Evolutionary conservation across 2,797 vertebrate genomes (phyloP).

Genomic region (Pseudopleuronectes americanus): DNA sequence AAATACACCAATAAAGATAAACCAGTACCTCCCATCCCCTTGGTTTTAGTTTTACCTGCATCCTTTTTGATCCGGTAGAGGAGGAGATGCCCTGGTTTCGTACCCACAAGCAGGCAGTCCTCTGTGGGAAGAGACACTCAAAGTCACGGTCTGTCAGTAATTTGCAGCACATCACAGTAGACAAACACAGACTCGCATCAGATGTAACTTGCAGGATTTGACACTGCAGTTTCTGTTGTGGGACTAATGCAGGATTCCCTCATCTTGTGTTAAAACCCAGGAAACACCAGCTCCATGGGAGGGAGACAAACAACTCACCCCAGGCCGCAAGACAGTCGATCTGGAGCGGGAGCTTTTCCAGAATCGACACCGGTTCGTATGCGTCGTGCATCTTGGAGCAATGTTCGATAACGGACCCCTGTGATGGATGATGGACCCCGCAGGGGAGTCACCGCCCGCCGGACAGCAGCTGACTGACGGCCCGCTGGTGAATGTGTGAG

Average conservation of each 20-base stretch:
- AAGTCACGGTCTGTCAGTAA: constrained; percentile 15
- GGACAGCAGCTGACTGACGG: constrained; percentile 42
- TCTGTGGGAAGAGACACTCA: constrained; percentile 81
- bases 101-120: constrained; percentile 98
- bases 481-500: constrained; percentile 25
- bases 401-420: not conserved
- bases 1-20: too few relatives aligned
- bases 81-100: constrained; percentile 97
- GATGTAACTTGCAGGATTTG: too few relatives aligned
- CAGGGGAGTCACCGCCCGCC: constrained; percentile 14
- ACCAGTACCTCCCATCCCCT: not conserved
- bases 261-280: too few relatives aligned
- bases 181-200: too few relatives aligned
- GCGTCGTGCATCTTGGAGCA: constrained; percentile 92
- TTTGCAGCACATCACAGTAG: not conserved
- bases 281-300: not conserved
- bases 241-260: too few relatives aligned
- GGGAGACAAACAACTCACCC: constrained; percentile 85
- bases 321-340: constrained; percentile 97
- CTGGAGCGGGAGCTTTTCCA: constrained; percentile 97
- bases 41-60: constrained; percentile 75
- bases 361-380: constrained; percentile 92
- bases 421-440: constrained; percentile 23
- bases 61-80: constrained; percentile 96
- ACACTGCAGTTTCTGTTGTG: too few relatives aligned